Percentiles rank a stretch among this genome's conserved stretches.
phyloP scores from a whole-genome alignment of 2,113 vertebrate genomes.

The Gopherus evgoodei region DNA sequence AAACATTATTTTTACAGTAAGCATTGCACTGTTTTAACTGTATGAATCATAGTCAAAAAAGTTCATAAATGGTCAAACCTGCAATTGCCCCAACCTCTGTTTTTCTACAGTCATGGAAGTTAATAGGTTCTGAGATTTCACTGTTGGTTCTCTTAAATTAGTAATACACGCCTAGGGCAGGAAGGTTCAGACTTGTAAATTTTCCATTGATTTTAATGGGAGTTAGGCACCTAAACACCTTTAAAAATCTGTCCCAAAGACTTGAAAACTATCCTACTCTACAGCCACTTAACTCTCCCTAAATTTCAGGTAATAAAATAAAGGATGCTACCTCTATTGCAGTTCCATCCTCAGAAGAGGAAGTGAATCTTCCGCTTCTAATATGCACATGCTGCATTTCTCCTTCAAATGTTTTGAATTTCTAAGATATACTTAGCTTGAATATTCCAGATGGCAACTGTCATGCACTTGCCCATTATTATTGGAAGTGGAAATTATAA shows the following conservation, averaged over 20 bases:
- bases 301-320: not conserved
- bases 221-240: not conserved
- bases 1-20: not conserved
- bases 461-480: not conserved
- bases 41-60: not conserved
- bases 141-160: not conserved
- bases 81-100: not conserved
- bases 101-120: not conserved
- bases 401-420: not conserved
- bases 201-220: not conserved
- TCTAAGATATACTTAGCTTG: not conserved
- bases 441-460: not conserved
- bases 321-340: not conserved
- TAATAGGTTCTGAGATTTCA: rapidly evolving
- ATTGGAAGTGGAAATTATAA: not conserved
- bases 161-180: not conserved
- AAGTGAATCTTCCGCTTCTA: not conserved
- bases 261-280: not conserved
- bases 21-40: not conserved
- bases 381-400: not conserved
- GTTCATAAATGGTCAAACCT: not conserved
- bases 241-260: not conserved
- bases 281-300: not conserved
- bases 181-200: not conserved
- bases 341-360: not conserved